phyloP scores from a whole-genome alignment of 2,888 invertebrate species.

The Platerodrilus igneus region DNA sequence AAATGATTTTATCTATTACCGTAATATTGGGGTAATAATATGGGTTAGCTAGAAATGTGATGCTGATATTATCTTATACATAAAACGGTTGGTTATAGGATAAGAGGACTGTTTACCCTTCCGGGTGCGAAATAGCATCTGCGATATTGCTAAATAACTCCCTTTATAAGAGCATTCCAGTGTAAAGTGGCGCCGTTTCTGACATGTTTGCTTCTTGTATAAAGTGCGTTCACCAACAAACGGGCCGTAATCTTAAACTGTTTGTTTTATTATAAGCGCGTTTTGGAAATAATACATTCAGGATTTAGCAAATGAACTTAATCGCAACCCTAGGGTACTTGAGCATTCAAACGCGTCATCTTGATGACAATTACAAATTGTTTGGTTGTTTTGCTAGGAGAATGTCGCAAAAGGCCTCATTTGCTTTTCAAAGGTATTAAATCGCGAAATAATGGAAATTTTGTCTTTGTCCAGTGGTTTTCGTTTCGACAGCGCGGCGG shows the following conservation, averaged over 20 bases:
- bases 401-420: no score
- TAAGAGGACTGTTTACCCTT: slow-evolving; percentile 23
- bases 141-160: slow-evolving; percentile 38
- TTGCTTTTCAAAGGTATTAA: no score
- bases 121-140: slow-evolving; percentile 37
- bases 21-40: slow-evolving; percentile 20
- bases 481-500: no score
- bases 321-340: no score
- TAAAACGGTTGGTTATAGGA: slow-evolving; percentile 20
- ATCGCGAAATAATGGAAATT: no score
- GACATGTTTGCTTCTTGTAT: slow-evolving; percentile 38
- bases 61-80: slow-evolving; percentile 21
- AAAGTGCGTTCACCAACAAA: slow-evolving; percentile 37
- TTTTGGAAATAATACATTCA: slow-evolving; percentile 23
- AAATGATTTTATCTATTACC: no score
- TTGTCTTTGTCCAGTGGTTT: no score
- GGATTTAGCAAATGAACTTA: slow-evolving; percentile 6
- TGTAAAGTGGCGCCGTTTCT: slow-evolving; percentile 39
- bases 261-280: slow-evolving; percentile 35
- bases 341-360: no score
- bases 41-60: slow-evolving; percentile 17
- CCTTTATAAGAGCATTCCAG: slow-evolving; percentile 40
- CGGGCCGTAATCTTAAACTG: slow-evolving; percentile 36
- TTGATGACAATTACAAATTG: no score
- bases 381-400: no score